A percentile compares a stretch with the other conserved stretches of the same genome.
These are phyloP conservation scores for Notocelia uddmanniana DNA, from an alignment of 2,888 invertebrate species.

Conservation along the genomic window DNA sequence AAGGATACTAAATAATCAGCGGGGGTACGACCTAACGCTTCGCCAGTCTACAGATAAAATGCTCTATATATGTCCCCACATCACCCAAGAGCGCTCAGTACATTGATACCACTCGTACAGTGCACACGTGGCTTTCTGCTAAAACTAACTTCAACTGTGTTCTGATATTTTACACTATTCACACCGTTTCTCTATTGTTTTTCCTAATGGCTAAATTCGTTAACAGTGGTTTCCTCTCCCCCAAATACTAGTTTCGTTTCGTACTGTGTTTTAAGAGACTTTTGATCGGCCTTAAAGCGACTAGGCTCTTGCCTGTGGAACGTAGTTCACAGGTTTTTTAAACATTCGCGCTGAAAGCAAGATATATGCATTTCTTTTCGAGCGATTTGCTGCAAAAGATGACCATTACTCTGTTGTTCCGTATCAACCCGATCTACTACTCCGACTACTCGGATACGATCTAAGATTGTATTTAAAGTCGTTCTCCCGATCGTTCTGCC, in stretches of 20 bases:
- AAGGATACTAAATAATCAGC: conserved; percentile 71
- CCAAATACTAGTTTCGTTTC: conserved; percentile 59
- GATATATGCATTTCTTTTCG: conserved; percentile 79
- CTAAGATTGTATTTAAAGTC: conserved; percentile 68
- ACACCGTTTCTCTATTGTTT: conserved; percentile 48
- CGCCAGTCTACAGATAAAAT: conserved; percentile 72
- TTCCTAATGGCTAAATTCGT: conserved; percentile 80
- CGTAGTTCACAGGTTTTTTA: conserved; percentile 41
- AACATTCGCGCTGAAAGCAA: conserved; percentile 69
- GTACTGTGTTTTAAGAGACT: conserved; percentile 53
- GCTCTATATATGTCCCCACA: conserved; percentile 71
- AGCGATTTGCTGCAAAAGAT: conserved; percentile 79
- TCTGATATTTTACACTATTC: conserved; percentile 48
- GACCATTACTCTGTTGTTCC: conserved; percentile 81
- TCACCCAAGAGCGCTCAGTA: conserved; percentile 62
- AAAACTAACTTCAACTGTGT: conserved; percentile 29
- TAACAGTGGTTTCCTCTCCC: conserved; percentile 78
- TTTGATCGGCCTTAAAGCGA: conserved; percentile 33
- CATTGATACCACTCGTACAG: conserved; percentile 50
- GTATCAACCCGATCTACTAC: conserved; percentile 88
- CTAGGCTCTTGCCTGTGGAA: conserved; percentile 26
- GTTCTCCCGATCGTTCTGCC: conserved; percentile 68
- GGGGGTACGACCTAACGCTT: conserved; percentile 71
- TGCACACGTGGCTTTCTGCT: conserved; percentile 54
- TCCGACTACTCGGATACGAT: conserved; percentile 89